Evolutionary conservation across 1,140 invertebrate genomes (phyloP).

Genomic region (Cardiocondyla obscurior): DNA sequence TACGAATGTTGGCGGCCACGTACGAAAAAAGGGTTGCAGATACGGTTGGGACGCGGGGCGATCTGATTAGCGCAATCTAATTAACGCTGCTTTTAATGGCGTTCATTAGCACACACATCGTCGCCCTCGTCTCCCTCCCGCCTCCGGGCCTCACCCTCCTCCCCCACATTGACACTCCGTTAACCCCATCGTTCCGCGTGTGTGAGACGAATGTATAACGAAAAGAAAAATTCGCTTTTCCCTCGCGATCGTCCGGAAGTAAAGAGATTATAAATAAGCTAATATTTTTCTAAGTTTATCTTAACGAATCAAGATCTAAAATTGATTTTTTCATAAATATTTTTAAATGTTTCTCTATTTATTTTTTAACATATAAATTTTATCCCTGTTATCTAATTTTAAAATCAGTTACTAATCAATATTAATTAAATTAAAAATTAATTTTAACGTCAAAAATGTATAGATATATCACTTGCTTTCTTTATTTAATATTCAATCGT

Average conservation of each 20-base stretch:
- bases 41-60: constrained; percentile 76
- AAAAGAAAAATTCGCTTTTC: constrained; percentile 2
- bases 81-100: constrained; percentile 84
- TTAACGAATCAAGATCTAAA: background rate
- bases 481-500: too few relatives aligned
- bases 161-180: constrained; percentile 52
- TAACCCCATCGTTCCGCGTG: constrained; percentile 50
- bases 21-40: constrained; percentile 73
- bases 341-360: background rate
- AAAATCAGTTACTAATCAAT: too few relatives aligned
- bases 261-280: too few relatives aligned
- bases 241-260: background rate
- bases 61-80: constrained; percentile 84
- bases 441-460: background rate
- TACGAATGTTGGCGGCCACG: constrained; percentile 75
- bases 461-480: background rate
- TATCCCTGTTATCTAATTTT: background rate
- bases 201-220: constrained; percentile 17
- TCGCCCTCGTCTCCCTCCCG: constrained; percentile 49
- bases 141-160: constrained; percentile 46
- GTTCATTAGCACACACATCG: constrained; percentile 83
- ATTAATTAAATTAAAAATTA: background rate
- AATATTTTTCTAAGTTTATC: background rate
- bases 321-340: background rate
- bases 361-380: background rate